These are phyloP conservation scores for Pimpla rufipes DNA, from an alignment of 2,888 invertebrate genomes.

Conservation along the genomic window DNA sequence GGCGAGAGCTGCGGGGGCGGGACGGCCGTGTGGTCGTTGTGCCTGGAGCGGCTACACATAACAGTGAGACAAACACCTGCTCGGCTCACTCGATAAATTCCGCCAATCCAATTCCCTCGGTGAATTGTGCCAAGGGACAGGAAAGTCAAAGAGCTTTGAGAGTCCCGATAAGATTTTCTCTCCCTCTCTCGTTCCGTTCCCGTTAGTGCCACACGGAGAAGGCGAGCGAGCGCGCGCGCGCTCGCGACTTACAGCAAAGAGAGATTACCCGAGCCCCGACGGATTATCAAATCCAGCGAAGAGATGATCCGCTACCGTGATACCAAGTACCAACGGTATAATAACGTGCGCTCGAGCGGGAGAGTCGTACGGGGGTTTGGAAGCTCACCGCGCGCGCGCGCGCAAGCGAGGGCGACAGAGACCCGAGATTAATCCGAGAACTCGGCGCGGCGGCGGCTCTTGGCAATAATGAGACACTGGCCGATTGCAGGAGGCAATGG, in stretches of 20 bases:
- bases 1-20: neutral
- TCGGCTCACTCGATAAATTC: slow-evolving; percentile 38
- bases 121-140: slow-evolving; percentile 9
- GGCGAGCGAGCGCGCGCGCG: too few relatives aligned
- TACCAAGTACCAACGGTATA: slow-evolving; percentile 36
- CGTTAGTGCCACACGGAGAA: neutral
- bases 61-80: neutral
- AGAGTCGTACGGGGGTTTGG: neutral
- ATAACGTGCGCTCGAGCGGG: slow-evolving; percentile 8
- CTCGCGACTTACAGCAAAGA: slow-evolving; percentile 11
- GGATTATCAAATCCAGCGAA: slow-evolving; percentile 41
- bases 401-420: slow-evolving; percentile 2
- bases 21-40: too few relatives aligned
- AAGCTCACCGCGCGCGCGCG: slow-evolving; percentile 1
- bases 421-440: slow-evolving; percentile 15
- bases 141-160: slow-evolving; percentile 35
- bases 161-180: slow-evolving; percentile 39
- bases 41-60: too few relatives aligned
- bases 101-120: slow-evolving; percentile 17
- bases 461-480: slow-evolving; percentile 26
- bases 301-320: slow-evolving; percentile 34
- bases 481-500: slow-evolving; percentile 25
- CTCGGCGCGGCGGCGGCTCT: neutral
- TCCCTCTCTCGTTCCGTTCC: neutral
- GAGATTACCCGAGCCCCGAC: slow-evolving; percentile 36